Base-by-base conservation (phyloP, 2,797 vertebrate species). In the Silurus aristotelis region DNA sequence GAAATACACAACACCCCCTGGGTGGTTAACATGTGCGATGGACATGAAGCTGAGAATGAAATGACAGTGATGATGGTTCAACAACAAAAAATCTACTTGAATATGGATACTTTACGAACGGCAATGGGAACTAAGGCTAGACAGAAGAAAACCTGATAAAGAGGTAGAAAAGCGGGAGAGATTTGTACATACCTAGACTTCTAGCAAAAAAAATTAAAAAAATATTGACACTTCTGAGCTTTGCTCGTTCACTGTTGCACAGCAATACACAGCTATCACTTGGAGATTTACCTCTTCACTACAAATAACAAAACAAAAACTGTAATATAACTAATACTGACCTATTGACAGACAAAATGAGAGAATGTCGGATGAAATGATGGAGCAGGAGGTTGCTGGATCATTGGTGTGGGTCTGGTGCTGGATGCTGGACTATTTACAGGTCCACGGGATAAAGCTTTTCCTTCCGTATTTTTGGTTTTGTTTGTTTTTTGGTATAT, bases 361-460 rank as follows among this genome's bases (percentile, higher is more conserved):
- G 85, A 88, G 0, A 64, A 87, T 90, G 87, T n/a, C 25, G 64
- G 82, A 84, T 85, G 38, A 70, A 27, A 90, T 92, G 90, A 92
- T 90, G 89, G 63, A 83, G 64, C 87, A 87, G 87, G 87, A 84
- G 87, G 85, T 90, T 81, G 85, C 88, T 92, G 89, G 88, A 86
- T 87, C 85, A n/a, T 84, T 78, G 87, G 67, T 55, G 82, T 91
- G 87, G 84, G 70, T 85, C 93, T 94, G 93, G 93, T 94, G 94
- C 94, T 95, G 94, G 94, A 95, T 92, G 93, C 92, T 91, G 94
- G 93, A 92, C 91, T 96, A 96, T 96, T 94, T 96, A 97, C 96
- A 96, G 94, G 93, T 96, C 96, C 96, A 96, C 97, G 95, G 96
- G 96, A 96, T 97, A 97, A 97, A 97, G 96, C 97, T 97, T 96